These are phyloP conservation scores for Sigmodon hispidus DNA, from an alignment of 2,113 vertebrate genomes.

Conservation along the genomic window DNA sequence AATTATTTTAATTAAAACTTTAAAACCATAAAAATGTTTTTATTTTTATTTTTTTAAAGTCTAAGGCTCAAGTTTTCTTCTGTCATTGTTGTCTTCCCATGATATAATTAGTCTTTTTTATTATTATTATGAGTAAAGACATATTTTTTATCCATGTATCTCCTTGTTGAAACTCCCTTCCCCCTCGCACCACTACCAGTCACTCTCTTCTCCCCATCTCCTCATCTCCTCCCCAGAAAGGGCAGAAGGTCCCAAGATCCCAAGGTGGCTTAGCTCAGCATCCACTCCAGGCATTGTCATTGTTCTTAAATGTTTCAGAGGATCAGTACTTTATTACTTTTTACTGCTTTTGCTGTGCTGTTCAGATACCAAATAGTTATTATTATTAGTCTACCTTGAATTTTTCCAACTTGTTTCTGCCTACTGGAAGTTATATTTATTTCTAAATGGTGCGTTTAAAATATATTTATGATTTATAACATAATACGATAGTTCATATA, in stretches of 20 bases:
- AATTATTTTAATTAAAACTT: background rate
- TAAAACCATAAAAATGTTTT: background rate
- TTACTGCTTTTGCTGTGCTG: background rate
- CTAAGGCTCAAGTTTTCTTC: background rate
- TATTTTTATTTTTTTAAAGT: background rate
- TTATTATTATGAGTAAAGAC: too few relatives aligned
- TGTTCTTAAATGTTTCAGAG: background rate
- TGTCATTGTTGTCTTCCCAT: background rate
- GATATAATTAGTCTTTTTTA: background rate
- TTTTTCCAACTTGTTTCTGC: background rate
- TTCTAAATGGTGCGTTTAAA: background rate
- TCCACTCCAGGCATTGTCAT: too few relatives aligned
- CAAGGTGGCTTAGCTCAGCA: too few relatives aligned
- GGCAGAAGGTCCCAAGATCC: too few relatives aligned
- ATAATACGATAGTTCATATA: background rate
- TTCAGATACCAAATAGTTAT: background rate
- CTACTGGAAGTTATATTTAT: background rate
- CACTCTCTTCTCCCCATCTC: too few relatives aligned
- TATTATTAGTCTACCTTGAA: background rate
- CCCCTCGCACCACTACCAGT: too few relatives aligned
- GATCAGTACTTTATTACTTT: too few relatives aligned
- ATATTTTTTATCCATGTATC: too few relatives aligned
- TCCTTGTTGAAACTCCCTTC: too few relatives aligned
- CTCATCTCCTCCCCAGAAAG: too few relatives aligned
- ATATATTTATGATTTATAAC: background rate